A percentile compares a stretch with the other conserved stretches of the same genome.
Evolutionary conservation across 2,113 vertebrate genomes (phyloP).

Genomic region (Cynocephalus volans): DNA sequence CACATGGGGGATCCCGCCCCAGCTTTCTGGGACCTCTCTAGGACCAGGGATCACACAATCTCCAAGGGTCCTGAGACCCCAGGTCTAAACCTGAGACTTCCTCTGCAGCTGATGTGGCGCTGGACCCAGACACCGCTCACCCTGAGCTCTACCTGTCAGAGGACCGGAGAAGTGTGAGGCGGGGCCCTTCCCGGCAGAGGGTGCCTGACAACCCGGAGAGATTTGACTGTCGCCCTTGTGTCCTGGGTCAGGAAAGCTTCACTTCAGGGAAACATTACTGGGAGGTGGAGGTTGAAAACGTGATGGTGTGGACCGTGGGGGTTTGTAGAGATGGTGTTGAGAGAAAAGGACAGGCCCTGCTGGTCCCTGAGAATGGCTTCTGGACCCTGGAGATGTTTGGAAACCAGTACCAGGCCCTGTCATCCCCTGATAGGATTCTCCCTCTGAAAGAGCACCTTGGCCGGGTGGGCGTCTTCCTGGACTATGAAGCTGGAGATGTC

Average conservation of each 20-base stretch:
- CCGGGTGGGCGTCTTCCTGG: slow-evolving; percentile 70
- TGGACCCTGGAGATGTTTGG: slow-evolving; percentile 80
- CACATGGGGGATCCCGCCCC: too few species aligned
- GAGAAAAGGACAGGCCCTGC: slow-evolving; percentile 84
- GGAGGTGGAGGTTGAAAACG: slow-evolving; percentile 90
- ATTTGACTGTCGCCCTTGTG: slow-evolving; percentile 89
- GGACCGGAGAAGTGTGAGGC: slow-evolving; percentile 85
- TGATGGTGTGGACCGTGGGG: slow-evolving; percentile 77
- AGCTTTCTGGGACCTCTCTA: not conserved
- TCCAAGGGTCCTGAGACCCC: not conserved
- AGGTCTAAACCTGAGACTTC: slow-evolving; percentile 41
- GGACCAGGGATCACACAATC: not conserved
- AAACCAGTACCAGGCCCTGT: slow-evolving; percentile 75
- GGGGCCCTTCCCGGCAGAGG: slow-evolving; percentile 75
- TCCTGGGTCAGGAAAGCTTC: slow-evolving; percentile 85
- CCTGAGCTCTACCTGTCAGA: slow-evolving; percentile 87
- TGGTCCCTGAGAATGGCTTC: slow-evolving; percentile 82
- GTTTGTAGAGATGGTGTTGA: slow-evolving; percentile 74
- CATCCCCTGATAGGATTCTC: slow-evolving; percentile 65
- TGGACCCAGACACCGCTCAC: slow-evolving; percentile 81
- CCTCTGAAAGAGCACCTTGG: slow-evolving; percentile 22
- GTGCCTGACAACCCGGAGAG: slow-evolving; percentile 9
- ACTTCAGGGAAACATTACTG: slow-evolving; percentile 90
- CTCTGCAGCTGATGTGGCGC: slow-evolving; percentile 87
- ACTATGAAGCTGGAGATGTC: slow-evolving; percentile 72